A percentile compares a stretch with the other conserved stretches of the same genome.
Conservation (phyloP, 2,113 vertebrate species). For the Passer domesticus region DNA sequence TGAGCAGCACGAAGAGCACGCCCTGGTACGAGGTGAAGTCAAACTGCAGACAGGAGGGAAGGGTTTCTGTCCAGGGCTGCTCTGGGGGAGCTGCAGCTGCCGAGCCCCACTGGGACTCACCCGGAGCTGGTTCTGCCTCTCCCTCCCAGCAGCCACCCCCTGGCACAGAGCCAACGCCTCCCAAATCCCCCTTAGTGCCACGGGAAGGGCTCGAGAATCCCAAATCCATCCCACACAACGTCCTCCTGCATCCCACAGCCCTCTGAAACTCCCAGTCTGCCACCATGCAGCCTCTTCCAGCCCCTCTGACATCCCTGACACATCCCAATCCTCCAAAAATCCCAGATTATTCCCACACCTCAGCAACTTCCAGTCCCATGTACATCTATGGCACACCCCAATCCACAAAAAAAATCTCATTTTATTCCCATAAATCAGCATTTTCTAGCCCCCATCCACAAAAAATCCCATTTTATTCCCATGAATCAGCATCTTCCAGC, state of each 20-base stretch:
- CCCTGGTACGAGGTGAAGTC: not conserved
- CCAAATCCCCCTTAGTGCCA: not conserved
- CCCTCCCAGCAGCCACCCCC: not conserved
- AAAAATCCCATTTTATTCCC: not conserved
- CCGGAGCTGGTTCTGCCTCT: not conserved
- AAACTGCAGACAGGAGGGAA: not conserved
- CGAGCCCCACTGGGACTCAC: rapidly evolving
- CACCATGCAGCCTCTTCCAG: not conserved
- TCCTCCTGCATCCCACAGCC: not conserved
- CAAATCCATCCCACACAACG: not conserved
- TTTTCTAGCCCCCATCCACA: no score
- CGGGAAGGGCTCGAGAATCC: not conserved
- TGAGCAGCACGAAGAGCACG: not conserved
- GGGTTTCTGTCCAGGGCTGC: not conserved
- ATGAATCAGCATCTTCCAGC: no score
- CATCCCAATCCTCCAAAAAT: not conserved
- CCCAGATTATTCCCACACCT: rapidly evolving
- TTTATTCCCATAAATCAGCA: rapidly evolving
- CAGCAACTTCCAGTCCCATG: not conserved
- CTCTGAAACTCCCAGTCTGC: not conserved
- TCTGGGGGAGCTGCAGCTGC: rapidly evolving
- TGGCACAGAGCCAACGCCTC: not conserved
- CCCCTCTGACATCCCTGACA: no score
- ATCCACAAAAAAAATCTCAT: not conserved
- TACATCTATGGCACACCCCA: not conserved